phyloP scores from a whole-genome alignment of 2,797 vertebrate species.

The Pseudotriccus pelzelni region DNA sequence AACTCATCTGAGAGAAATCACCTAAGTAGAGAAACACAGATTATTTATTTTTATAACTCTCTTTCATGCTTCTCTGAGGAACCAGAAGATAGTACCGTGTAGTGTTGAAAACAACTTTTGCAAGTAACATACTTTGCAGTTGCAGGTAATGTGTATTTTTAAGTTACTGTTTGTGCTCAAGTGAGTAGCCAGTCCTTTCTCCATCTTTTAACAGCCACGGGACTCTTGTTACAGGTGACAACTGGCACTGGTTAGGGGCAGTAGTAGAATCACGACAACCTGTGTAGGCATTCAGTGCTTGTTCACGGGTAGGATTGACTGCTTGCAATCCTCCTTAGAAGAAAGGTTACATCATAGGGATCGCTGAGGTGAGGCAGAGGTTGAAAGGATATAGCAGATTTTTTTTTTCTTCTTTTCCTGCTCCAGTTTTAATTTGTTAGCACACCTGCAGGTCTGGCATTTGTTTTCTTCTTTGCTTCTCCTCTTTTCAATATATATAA shows the following conservation, averaged over 20 bases:
- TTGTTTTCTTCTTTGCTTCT: constrained; percentile 35
- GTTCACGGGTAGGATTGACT: neutral
- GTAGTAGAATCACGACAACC: neutral
- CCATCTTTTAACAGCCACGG: neutral
- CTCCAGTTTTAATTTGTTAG: constrained; percentile 26
- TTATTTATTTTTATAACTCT: neutral
- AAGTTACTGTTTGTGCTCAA: neutral
- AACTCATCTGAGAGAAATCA: neutral
- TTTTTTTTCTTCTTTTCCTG: neutral
- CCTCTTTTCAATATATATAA: neutral
- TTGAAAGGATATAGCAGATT: constrained; percentile 3
- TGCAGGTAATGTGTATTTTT: neutral
- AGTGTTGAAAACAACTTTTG: neutral
- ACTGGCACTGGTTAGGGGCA: neutral
- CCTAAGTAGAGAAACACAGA: neutral
- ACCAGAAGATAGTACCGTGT: neutral
- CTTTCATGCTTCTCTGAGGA: neutral
- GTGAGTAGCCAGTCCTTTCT: neutral
- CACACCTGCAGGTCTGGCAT: constrained; percentile 47
- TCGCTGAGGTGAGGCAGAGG: constrained; percentile 9
- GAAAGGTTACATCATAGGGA: neutral
- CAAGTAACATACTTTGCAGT: neutral
- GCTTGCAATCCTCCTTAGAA: neutral
- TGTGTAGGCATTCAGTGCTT: neutral
- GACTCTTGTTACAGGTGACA: neutral